A percentile compares a stretch with the other conserved stretches of the same genome.
phyloP scores from a whole-genome alignment of 2,797 vertebrate genomes.

The Oreochromis grahami region DNA sequence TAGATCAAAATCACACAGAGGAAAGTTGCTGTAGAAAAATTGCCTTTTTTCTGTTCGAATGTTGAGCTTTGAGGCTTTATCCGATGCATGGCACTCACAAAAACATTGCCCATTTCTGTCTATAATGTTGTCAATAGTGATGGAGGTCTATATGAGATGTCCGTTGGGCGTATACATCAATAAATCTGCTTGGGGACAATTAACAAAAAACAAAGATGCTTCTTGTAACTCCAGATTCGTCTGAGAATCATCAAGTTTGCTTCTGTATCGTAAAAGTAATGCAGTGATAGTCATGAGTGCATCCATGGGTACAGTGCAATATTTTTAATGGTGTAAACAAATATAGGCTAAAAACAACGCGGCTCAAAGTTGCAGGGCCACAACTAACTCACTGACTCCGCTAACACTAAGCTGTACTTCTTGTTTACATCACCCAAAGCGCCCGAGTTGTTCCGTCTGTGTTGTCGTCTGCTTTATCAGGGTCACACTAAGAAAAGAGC shows the following conservation, averaged over 20 bases:
- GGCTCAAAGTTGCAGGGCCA: not conserved
- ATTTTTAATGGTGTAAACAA: not conserved
- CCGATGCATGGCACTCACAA: not conserved
- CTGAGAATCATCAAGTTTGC: not conserved
- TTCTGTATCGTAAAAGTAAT: not conserved
- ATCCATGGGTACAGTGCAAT: not conserved
- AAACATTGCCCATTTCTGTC: not conserved
- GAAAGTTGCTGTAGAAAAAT: not conserved
- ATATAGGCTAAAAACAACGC: not conserved
- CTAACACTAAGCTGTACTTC: not conserved
- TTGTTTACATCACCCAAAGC: not conserved
- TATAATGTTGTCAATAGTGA: not conserved
- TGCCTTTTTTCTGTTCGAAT: constrained; percentile 13
- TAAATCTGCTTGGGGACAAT: not conserved
- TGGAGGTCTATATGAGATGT: not conserved
- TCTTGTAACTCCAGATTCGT: not conserved
- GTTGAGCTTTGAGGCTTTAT: constrained; percentile 25
- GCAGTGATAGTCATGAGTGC: not conserved
- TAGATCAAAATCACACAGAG: not conserved
- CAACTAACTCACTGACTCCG: not conserved
- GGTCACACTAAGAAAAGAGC: not conserved
- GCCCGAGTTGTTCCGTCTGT: not conserved
- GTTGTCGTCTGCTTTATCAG: not conserved
- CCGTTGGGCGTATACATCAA: not conserved
- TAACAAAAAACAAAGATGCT: not conserved